phyloP scores from a whole-genome alignment of 2,888 invertebrate species.

The Epistrophe grossulariae region DNA sequence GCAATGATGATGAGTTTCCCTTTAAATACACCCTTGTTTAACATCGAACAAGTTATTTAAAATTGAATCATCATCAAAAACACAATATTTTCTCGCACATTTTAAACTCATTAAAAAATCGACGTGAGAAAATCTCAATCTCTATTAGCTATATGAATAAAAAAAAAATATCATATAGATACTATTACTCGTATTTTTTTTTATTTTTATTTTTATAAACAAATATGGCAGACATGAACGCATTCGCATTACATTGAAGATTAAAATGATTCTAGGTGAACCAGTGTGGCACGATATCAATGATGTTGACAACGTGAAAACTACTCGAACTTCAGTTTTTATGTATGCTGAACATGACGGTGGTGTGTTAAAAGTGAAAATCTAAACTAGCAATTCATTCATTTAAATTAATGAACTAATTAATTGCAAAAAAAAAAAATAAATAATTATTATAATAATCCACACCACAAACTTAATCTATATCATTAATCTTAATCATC shows the following conservation, averaged over 20 bases:
- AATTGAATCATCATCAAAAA: slow-evolving; percentile 72
- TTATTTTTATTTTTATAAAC: neutral
- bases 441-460: slow-evolving; percentile 2
- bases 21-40: slow-evolving; percentile 53
- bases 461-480: neutral
- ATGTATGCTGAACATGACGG: slow-evolving; percentile 46
- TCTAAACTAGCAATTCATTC: slow-evolving; percentile 23
- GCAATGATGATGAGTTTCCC: neutral
- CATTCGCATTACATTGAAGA: slow-evolving; percentile 52
- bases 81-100: slow-evolving; percentile 35
- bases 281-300: slow-evolving; percentile 60
- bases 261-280: slow-evolving; percentile 67
- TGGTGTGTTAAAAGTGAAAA: slow-evolving; percentile 49
- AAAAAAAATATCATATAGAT: neutral
- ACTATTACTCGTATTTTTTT: neutral
- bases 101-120: slow-evolving; percentile 16
- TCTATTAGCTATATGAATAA: slow-evolving; percentile 10
- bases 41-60: slow-evolving; percentile 43
- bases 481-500: slow-evolving; percentile 54
- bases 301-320: slow-evolving; percentile 58
- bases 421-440: slow-evolving; percentile 18
- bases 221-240: slow-evolving; percentile 49
- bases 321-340: slow-evolving; percentile 39
- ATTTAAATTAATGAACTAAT: slow-evolving; percentile 54
- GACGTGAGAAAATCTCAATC: slow-evolving; percentile 55